These are phyloP conservation scores for Thymelicus acteon DNA, from an alignment of 2,888 invertebrate genomes.

Conservation along the genomic window DNA sequence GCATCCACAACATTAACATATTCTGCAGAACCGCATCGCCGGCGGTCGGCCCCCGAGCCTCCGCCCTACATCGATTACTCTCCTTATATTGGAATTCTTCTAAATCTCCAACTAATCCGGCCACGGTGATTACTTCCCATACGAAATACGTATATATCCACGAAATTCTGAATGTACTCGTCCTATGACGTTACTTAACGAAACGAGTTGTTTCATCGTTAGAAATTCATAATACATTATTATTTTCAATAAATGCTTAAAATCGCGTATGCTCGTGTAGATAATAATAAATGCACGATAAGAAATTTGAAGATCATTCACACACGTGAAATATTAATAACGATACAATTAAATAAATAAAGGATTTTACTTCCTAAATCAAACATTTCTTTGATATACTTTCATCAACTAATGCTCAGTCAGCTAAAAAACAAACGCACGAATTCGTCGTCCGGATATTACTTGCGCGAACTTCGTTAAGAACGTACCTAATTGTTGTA, in stretches of 20 bases:
- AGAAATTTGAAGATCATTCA: too few species aligned
- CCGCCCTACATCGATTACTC: conserved; percentile 20
- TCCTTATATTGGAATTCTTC: conserved; percentile 80
- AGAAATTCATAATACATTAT: too few species aligned
- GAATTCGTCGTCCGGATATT: conserved; percentile 12
- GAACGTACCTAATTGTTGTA: conserved; percentile 66
- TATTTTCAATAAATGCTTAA: too few species aligned
- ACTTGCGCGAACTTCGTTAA: conserved; percentile 62
- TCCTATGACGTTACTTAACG: too few species aligned
- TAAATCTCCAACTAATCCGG: conserved; percentile 72
- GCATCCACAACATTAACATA: conserved; percentile 66
- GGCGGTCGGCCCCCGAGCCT: conserved; percentile 53
- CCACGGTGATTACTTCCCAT: conserved; percentile 60
- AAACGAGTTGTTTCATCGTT: too few species aligned
- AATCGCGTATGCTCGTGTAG: too few species aligned
- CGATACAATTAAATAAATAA: too few species aligned
- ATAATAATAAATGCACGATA: too few species aligned
- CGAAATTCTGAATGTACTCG: conserved; percentile 43
- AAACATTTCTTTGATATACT: neutral
- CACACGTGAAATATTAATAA: too few species aligned
- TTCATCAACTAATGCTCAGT: conserved; percentile 15
- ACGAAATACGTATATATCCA: conserved; percentile 50
- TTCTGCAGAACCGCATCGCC: conserved; percentile 57
- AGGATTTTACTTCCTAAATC: too few species aligned
- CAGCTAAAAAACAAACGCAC: conserved; percentile 9